Percentiles rank a stretch among this genome's conserved stretches.
phyloP scores from a whole-genome alignment of 2,888 invertebrate genomes.

The Arenicola marina region DNA sequence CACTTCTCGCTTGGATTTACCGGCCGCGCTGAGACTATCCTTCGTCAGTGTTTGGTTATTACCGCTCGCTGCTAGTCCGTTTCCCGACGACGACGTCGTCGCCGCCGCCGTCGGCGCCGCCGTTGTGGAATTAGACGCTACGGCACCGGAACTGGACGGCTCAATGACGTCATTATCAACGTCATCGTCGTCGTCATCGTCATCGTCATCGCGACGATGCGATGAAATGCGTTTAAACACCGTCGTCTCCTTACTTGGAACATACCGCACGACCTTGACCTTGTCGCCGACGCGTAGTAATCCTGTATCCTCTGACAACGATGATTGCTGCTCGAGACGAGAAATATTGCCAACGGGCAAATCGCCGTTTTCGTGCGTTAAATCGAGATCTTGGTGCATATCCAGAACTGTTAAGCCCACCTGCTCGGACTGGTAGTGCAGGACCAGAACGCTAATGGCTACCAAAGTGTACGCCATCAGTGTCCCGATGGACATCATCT shows the following conservation, averaged over 20 bases:
- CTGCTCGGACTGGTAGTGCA: constrained; percentile 26
- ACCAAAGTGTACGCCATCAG: constrained; percentile 45
- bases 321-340: background rate
- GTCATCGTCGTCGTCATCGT: too few relatives aligned
- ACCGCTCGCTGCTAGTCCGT: constrained; percentile 14
- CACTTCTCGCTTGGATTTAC: constrained; percentile 13
- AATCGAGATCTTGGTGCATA: constrained; percentile 5
- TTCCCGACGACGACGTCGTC: constrained; percentile 22
- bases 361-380: constrained; percentile 1
- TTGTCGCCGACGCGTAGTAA: constrained; percentile 21
- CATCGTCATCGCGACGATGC: too few relatives aligned
- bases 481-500: constrained; percentile 50
- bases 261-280: constrained; percentile 14
- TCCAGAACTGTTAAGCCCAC: constrained; percentile 22
- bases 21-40: background rate
- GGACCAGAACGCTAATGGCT: constrained; percentile 45
- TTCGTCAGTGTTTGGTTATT: constrained; percentile 11
- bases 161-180: too few relatives aligned
- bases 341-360: background rate
- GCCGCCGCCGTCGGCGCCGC: too few relatives aligned
- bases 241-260: too few relatives aligned
- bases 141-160: too few relatives aligned
- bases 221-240: too few relatives aligned
- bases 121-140: constrained; percentile 24
- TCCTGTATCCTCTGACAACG: constrained; percentile 20